Evolutionary conservation across 2,113 vertebrate species (phyloP).

Genomic region (Corydoras sp.): DNA sequence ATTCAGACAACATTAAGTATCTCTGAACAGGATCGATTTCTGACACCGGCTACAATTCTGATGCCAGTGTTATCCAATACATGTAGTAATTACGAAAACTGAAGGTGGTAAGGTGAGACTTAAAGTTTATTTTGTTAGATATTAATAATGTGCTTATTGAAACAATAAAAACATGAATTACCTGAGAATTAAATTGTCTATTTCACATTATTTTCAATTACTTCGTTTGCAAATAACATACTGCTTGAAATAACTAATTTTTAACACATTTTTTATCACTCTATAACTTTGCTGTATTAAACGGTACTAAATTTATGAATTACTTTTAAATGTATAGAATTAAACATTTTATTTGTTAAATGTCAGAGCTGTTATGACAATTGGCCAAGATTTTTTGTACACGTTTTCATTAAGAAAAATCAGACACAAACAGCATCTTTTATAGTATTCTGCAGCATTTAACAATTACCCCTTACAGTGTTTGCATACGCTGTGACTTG

Average conservation of each 20-base stretch:
- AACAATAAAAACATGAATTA: no score
- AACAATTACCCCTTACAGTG: background rate
- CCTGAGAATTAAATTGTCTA: no score
- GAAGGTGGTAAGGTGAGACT: conserved; percentile 4
- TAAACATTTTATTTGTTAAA: background rate
- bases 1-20: conserved; percentile 6
- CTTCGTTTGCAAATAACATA: no score
- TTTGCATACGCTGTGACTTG: background rate
- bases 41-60: background rate
- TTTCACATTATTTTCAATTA: no score
- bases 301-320: no score
- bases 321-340: no score
- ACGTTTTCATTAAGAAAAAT: background rate
- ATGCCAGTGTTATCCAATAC: conserved; percentile 14
- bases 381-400: background rate
- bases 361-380: background rate
- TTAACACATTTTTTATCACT: no score
- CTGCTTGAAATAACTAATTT: no score
- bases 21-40: conserved; percentile 1
- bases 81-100: conserved; percentile 1
- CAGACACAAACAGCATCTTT: background rate
- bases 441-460: background rate
- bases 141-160: background rate
- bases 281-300: no score
- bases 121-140: conserved; percentile 19